A percentile compares a stretch with the other conserved stretches of the same genome.
These are phyloP conservation scores for Brachionus asplanchnoidis DNA, from an alignment of 1,140 invertebrate species.

Conservation along the genomic window DNA sequence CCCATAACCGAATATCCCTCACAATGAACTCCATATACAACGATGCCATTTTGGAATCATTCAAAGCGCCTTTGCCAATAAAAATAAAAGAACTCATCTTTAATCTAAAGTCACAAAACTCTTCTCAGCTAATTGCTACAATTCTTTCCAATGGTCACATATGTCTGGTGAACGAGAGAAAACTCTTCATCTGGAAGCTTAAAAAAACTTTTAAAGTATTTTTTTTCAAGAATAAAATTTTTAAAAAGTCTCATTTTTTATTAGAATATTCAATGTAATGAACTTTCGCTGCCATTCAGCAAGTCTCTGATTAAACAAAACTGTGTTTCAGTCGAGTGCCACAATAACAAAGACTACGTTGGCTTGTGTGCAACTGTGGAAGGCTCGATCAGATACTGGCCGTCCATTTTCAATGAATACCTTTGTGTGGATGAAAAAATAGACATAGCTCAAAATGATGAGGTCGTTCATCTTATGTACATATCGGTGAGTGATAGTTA, in stretches of 20 bases:
- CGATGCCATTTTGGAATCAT: conserved; percentile 36
- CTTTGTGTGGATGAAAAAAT: conserved; percentile 38
- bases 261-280: conserved; percentile 40
- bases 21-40: conserved; percentile 25
- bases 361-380: conserved; percentile 28
- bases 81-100: conserved; percentile 40
- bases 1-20: conserved; percentile 1
- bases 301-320: conserved; percentile 26
- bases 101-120: conserved; percentile 19
- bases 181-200: conserved; percentile 33
- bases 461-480: background rate
- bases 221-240: background rate
- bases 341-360: conserved; percentile 39
- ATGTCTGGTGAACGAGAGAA: conserved; percentile 19
- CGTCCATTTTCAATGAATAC: conserved; percentile 36
- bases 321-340: conserved; percentile 32
- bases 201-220: conserved; percentile 42
- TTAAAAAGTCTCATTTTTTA: background rate
- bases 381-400: conserved; percentile 31
- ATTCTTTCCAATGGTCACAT: conserved; percentile 36
- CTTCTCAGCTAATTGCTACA: background rate
- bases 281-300: conserved; percentile 9
- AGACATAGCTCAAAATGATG: conserved; percentile 1
- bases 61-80: conserved; percentile 13
- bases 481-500: background rate